These are phyloP conservation scores for Suncus etruscus DNA, from an alignment of 2,113 vertebrate species.

Conservation along the genomic window DNA sequence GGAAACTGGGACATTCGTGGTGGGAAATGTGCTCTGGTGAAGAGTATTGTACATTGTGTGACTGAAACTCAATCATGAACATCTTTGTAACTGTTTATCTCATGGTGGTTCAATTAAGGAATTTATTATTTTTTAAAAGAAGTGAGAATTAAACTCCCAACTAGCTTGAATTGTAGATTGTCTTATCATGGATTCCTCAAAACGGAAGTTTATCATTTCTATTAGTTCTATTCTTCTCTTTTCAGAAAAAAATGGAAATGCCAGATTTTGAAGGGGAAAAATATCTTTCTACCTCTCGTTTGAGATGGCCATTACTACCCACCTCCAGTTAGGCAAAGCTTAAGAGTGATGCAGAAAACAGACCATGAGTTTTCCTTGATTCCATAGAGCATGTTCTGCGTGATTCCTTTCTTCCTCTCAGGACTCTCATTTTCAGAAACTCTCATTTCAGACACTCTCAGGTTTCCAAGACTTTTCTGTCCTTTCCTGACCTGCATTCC, in stretches of 20 bases:
- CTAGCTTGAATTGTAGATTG: background rate
- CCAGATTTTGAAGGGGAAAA: background rate
- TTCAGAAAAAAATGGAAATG: slow-evolving; percentile 30
- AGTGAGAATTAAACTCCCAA: background rate
- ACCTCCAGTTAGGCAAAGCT: background rate
- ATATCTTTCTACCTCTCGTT: background rate
- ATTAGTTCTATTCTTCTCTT: slow-evolving; percentile 30
- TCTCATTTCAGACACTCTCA: background rate
- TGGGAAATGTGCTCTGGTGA: background rate
- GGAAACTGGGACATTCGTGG: too few relatives aligned
- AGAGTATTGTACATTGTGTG: too few relatives aligned
- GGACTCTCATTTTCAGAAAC: background rate
- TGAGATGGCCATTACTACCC: slow-evolving; percentile 12
- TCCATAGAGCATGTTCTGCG: background rate
- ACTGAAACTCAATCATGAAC: too few relatives aligned
- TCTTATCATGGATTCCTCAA: slow-evolving; percentile 4
- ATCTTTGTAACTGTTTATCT: too few relatives aligned
- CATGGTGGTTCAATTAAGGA: too few relatives aligned
- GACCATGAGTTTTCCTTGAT: background rate
- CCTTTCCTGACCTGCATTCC: background rate
- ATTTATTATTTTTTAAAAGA: background rate
- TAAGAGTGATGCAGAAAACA: background rate
- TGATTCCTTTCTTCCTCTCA: background rate
- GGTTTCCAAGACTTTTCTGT: background rate
- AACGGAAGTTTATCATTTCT: slow-evolving; percentile 31